Evolutionary conservation across 1,140 invertebrate species (phyloP), one percentile per base, ranked within the genome.

Genomic region (Pachyrhynchus sulphureomaculatus): DNA sequence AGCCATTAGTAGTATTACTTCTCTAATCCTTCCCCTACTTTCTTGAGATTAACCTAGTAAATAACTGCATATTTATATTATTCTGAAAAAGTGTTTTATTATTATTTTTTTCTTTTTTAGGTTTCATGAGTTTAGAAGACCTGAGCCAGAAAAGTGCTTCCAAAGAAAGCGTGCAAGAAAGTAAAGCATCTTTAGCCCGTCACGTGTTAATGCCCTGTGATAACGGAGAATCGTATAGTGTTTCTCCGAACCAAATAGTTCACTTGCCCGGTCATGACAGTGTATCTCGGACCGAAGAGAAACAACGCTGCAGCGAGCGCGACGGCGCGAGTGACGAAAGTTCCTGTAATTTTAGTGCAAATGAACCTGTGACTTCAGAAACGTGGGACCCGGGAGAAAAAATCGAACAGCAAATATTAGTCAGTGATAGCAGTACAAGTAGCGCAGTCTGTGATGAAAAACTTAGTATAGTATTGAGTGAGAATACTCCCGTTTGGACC

Each of bases 201-300:
- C 90, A 91, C 71, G 86, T 91, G 65, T 77, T 90, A 53, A 88
- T 92, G 83, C 89, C 89, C 0, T 91, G 88, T 70, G 87, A 86
- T 62, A 91, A 91, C 73, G 91, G 91, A 0, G 84, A 89, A 66
- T 88, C 88, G 29, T 94, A 93, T 75, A 92, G 90, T 74, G 91
- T 93, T 6, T 93, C 91, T 20, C 91, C 91, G 65, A 94, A 94
- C 73, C 88, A 92, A 79, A 91, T 92, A 58, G 84, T 93, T 23
- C 86, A 92, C 67, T 80, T 93, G 48, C 81, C 83, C 1, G 69
- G 68, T 15, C 66, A 68, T 32, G 56, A 68, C 29, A 34, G 44
- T 17, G 41, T 17, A 9, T n/a, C 32, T 8, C 20, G 41, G n/a
- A 34, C 32, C 5, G 42, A 34, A 8, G 49, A 61, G 12, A 51